Evolutionary conservation across 2,113 vertebrate species (phyloP), one percentile per base, ranked within the genome.

Genomic region (Empidonax traillii): DNA sequence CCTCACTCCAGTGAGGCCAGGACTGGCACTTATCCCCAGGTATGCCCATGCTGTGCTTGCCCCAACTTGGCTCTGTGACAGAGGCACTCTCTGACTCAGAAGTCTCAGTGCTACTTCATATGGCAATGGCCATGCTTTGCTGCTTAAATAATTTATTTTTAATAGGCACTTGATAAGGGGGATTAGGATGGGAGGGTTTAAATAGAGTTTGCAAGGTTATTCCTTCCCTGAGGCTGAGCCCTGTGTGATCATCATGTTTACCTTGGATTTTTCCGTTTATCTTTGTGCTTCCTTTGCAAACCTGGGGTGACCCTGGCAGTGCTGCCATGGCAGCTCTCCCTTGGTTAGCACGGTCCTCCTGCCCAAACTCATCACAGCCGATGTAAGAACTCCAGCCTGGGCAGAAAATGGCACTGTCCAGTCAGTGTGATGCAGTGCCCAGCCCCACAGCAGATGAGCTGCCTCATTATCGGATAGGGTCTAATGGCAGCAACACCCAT

Each of bases 31-130:
- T 12, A 58, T 5, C 28, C 47, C 61, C n/a, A 37, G 18, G 30
- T 1, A 1, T 1, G 0, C 21, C 33, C 4, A 8, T 7, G 30
- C 37, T 37, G 35, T 18, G 10, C 18, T 55, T 1, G 2, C 41
- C 47, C 39, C 23, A 21, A 3, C 19, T 24, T 3, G 4, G 35
- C 41, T 63, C 43, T 2, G 2, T 56, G 65, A 66, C 52, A 23
- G 8, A 10, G 30, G 15, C 7, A 3, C 47, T 31, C 37, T n/a
- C n/a, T 2, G 1, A 43, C 30, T 56, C 19, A 5, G 51, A 51
- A 51, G 23, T 33, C 56, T 51, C 49, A 82, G 21, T 0, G 4
- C n/a, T 41, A 8, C 56, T 49, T 55, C 51, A 18, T 20, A 13
- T n/a, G 30, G 65, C 43, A 52, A 43, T 12, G 51, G 43, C 14